These are phyloP conservation scores for Melipona quadrifasciata DNA, from an alignment of 1,140 invertebrate species.

Conservation along the genomic window DNA sequence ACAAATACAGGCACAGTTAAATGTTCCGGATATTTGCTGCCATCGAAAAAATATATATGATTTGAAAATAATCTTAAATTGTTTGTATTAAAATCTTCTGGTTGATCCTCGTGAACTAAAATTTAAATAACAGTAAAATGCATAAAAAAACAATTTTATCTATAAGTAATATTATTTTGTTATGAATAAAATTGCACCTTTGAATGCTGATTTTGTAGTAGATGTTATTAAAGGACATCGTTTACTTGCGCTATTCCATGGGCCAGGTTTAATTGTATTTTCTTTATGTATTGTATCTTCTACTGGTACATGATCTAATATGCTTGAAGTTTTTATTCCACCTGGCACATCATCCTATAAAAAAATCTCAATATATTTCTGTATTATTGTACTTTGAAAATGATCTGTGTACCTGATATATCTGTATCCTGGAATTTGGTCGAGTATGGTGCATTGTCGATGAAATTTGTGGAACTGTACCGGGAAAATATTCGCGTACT, in stretches of 20 bases:
- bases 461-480: constrained; percentile 72
- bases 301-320: constrained; percentile 82
- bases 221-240: constrained; percentile 75
- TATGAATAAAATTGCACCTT: constrained; percentile 69
- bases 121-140: constrained; percentile 46
- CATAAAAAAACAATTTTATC: neutral
- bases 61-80: constrained; percentile 75
- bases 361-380: constrained; percentile 19
- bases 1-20: constrained; percentile 84
- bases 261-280: constrained; percentile 84
- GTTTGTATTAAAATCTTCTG: constrained; percentile 69
- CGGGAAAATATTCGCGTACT: constrained; percentile 75
- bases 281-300: constrained; percentile 84
- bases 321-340: constrained; percentile 79
- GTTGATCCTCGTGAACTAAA: constrained; percentile 85
- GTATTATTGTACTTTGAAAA: neutral
- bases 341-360: constrained; percentile 69
- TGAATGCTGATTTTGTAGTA: constrained; percentile 75
- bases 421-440: constrained; percentile 73
- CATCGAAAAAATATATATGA: constrained; percentile 76
- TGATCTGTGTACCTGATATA: constrained; percentile 74
- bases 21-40: constrained; percentile 82
- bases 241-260: constrained; percentile 82
- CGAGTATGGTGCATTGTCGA: constrained; percentile 60
- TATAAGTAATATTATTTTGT: neutral